Evolutionary conservation across 1,140 invertebrate genomes (phyloP).

Genomic region (Scaptomyza graminum): DNA sequence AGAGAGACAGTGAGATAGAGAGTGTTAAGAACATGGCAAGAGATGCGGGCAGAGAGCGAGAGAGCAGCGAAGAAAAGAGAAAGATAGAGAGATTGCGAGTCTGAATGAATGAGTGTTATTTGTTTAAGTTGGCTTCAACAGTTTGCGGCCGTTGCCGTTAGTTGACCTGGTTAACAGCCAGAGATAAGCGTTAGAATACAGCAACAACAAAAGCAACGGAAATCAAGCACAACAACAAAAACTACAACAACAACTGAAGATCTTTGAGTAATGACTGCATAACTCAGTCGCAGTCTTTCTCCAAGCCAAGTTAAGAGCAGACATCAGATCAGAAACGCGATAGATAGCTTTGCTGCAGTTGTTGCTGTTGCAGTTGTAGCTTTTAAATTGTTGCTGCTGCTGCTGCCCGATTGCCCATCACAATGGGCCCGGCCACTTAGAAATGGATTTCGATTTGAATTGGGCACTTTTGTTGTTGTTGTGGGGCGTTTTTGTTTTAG

Average conservation of each 20-base stretch:
- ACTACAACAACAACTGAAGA: slow-evolving; percentile 22
- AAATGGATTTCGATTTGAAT: slow-evolving; percentile 48
- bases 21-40: neutral
- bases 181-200: slow-evolving; percentile 59
- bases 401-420: slow-evolving; percentile 33
- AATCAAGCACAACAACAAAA: slow-evolving; percentile 39
- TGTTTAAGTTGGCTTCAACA: slow-evolving; percentile 77
- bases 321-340: slow-evolving; percentile 30
- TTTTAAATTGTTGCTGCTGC: slow-evolving; percentile 16
- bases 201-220: slow-evolving; percentile 45
- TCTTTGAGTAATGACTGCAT: slow-evolving; percentile 58
- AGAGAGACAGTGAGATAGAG: slow-evolving; percentile 16
- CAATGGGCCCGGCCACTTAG: slow-evolving; percentile 31
- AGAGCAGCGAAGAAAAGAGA: slow-evolving; percentile 7
- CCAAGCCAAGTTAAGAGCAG: slow-evolving; percentile 23
- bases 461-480: slow-evolving; percentile 30
- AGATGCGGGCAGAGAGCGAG: slow-evolving; percentile 45
- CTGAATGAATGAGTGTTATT: slow-evolving; percentile 70
- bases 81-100: slow-evolving; percentile 30
- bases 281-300: slow-evolving; percentile 33
- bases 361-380: neutral
- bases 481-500: slow-evolving; percentile 18
- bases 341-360: slow-evolving; percentile 18
- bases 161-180: slow-evolving; percentile 73
- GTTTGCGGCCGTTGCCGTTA: slow-evolving; percentile 75